Evolutionary conservation across 2,888 invertebrate genomes (phyloP).

Genomic region (Achlya flavicornis): DNA sequence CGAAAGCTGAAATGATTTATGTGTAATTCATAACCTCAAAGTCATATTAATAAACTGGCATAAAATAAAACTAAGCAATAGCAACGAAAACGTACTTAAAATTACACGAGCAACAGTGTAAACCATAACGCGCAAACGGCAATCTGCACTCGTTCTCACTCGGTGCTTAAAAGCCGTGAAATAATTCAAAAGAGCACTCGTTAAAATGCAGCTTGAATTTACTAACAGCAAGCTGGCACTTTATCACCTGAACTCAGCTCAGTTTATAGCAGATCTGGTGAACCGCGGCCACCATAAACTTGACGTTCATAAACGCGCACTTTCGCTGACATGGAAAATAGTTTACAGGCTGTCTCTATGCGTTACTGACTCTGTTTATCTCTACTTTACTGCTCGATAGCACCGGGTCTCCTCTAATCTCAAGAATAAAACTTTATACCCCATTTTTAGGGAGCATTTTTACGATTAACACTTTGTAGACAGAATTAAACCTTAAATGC

Average conservation of each 20-base stretch:
- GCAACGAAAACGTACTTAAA: conserved; percentile 27
- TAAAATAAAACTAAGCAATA: conserved; percentile 13
- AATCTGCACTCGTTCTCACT: conserved; percentile 58
- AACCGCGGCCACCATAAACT: conserved; percentile 56
- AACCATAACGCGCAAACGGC: conserved; percentile 57
- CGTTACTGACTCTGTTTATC: conserved; percentile 72
- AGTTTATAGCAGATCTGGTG: conserved; percentile 53
- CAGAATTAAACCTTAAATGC: conserved; percentile 74
- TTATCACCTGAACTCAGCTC: conserved; percentile 72
- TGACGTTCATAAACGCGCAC: conserved; percentile 67
- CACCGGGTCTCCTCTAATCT: conserved; percentile 69
- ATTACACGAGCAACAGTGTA: conserved; percentile 35
- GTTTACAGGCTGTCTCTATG: conserved; percentile 72
- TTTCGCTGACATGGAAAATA: conserved; percentile 81
- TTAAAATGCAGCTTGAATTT: conserved; percentile 74
- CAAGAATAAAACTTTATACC: conserved; percentile 76
- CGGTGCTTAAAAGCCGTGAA: conserved; percentile 70
- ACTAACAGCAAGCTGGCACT: conserved; percentile 62
- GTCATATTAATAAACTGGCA: not conserved
- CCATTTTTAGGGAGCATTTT: conserved; percentile 73
- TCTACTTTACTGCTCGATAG: conserved; percentile 69
- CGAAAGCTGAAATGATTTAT: too few species aligned
- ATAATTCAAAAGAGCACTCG: conserved; percentile 77
- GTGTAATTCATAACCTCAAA: not conserved
- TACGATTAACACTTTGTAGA: conserved; percentile 73